These are phyloP conservation scores for Phallusia fumigata DNA, from an alignment of 23 tunicate species.

Conservation along the genomic window DNA sequence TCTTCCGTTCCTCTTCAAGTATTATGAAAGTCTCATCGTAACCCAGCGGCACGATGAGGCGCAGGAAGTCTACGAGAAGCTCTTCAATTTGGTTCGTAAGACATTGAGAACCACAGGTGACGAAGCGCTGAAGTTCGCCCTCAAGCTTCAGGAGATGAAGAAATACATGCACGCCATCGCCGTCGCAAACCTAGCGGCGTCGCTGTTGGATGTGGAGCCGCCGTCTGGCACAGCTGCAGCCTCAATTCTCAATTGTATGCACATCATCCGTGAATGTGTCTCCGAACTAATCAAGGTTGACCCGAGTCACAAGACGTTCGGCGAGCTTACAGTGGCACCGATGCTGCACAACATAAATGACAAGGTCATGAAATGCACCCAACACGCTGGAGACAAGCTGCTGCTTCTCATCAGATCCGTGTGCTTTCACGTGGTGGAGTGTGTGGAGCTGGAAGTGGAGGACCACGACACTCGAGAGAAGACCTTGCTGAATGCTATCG, in stretches of 20 bases:
- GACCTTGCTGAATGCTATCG: background rate
- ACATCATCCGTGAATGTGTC: background rate
- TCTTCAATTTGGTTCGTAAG: background rate
- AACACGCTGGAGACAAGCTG: background rate
- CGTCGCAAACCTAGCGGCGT: background rate
- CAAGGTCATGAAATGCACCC: background rate
- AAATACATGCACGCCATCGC: background rate
- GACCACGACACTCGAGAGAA: constrained; percentile 11
- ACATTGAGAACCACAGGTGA: background rate
- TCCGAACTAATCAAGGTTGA: background rate
- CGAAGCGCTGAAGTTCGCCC: background rate
- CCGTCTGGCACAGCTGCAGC: background rate
- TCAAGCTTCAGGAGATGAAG: constrained; percentile 6
- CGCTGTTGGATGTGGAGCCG: background rate
- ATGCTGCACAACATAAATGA: background rate
- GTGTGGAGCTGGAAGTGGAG: constrained; percentile 3
- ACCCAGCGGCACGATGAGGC: background rate
- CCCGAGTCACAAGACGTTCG: background rate
- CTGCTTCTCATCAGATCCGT: background rate
- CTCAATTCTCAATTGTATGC: background rate
- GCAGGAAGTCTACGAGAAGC: background rate
- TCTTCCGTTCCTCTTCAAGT: background rate
- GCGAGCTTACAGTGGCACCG: background rate
- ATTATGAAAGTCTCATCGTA: background rate
- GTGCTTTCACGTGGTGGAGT: constrained; percentile 2